Percentiles rank a stretch among this genome's conserved stretches.
Conservation (phyloP, 2,888 invertebrate species). For the Apoda limacodes region DNA sequence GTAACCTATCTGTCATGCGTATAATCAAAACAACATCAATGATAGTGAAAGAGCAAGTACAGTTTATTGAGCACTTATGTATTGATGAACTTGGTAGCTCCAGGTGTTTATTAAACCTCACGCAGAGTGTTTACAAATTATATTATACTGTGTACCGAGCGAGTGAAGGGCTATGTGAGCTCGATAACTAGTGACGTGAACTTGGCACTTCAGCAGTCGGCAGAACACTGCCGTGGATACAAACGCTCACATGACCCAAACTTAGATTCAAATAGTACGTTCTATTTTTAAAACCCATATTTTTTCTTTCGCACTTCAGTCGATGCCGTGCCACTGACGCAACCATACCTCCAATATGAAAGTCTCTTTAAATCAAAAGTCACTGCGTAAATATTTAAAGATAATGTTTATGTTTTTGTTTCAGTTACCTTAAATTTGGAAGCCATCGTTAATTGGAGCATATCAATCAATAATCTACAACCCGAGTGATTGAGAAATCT, state of each 20-base stretch:
- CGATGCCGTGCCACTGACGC: slow-evolving; percentile 45
- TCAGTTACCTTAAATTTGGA: slow-evolving; percentile 60
- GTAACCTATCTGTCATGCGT: too few species aligned
- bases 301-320: slow-evolving; percentile 57
- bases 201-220: slow-evolving; percentile 50
- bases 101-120: slow-evolving; percentile 32
- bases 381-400: slow-evolving; percentile 22
- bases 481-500: slow-evolving; percentile 17
- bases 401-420: slow-evolving; percentile 40
- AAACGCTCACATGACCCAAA: slow-evolving; percentile 54
- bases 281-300: slow-evolving; percentile 48
- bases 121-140: slow-evolving; percentile 47
- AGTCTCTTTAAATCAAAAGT: slow-evolving; percentile 24
- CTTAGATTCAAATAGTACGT: slow-evolving; percentile 35
- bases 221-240: slow-evolving; percentile 34
- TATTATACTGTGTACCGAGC: slow-evolving; percentile 38
- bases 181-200: slow-evolving; percentile 42
- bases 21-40: too few species aligned
- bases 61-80: too few species aligned
- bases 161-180: slow-evolving; percentile 31
- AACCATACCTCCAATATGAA: slow-evolving; percentile 38
- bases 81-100: too few species aligned
- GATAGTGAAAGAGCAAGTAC: too few species aligned
- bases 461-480: slow-evolving; percentile 46
- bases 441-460: slow-evolving; percentile 44